phyloP scores from a whole-genome alignment of 2,113 vertebrate species.

The Phylloscopus trochilus region DNA sequence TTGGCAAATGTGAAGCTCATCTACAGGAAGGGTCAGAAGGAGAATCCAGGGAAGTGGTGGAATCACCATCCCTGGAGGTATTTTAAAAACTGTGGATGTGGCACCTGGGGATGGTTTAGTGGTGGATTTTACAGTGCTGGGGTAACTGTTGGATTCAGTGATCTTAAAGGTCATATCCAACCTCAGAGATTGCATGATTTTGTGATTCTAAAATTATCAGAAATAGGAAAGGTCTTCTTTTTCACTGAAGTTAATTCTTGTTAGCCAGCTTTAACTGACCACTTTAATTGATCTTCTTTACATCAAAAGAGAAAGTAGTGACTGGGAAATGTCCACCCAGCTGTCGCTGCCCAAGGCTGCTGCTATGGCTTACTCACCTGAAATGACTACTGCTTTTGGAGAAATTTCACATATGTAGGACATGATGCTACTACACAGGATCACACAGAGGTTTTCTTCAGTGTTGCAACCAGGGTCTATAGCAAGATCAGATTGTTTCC shows the following conservation, averaged over 20 bases:
- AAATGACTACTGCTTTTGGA: background rate
- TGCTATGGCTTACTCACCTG: background rate
- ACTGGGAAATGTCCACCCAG: background rate
- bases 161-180: background rate
- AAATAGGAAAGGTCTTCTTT: background rate
- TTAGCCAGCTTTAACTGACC: background rate
- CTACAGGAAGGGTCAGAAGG: background rate
- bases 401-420: background rate
- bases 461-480: background rate
- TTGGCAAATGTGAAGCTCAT: background rate
- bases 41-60: background rate
- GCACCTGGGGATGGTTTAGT: rapidly evolving
- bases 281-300: background rate
- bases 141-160: background rate
- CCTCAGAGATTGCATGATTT: background rate
- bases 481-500: background rate
- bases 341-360: background rate
- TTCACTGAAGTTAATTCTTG: background rate
- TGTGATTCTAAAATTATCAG: background rate
- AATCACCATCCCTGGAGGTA: background rate
- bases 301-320: background rate
- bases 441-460: background rate
- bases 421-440: background rate
- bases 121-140: background rate
- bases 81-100: background rate